Base-by-base conservation (phyloP, 2,888 invertebrate species). In the Athalia rosae region DNA sequence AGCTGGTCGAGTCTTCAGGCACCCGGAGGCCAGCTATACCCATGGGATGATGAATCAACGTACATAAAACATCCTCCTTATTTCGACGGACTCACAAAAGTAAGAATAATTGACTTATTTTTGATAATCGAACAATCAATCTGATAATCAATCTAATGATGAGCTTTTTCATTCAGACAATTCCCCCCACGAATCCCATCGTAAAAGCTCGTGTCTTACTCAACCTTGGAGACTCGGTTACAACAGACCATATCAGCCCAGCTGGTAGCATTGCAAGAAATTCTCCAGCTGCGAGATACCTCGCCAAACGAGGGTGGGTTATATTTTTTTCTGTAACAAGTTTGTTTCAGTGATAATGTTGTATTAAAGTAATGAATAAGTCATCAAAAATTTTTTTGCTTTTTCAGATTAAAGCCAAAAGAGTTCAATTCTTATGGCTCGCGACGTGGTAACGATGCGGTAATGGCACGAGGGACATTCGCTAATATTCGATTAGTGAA, bases 401-500 rank as follows among this genome's bases (percentile, higher is more conserved):
- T 76, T 84, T 87, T 56, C 88, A 95, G 96, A 0, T 88, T 99
- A 11, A 96, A 96, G 0, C 98, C 99, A 0, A 93, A 95, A 79
- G 98, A 99, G 85, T 99, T 99, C 90, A 99, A 99, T 91, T 99
- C 99, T 0, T 99, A 99, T 90, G 99, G 99, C 0, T 96, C 99
- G 0, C 93, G 99, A 5, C 94, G 99, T 82, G 99, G 99, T 58
- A 98, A 99, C 90, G 99, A 99, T 91, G 98, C 96, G 43, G 94
- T 99, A 6, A 99, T 99, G 99, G 95, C 95, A 0, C 94, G 99
- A 64, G 99, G 99, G 43, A 99, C 99, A 0, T 99, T 99, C 91
- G 99, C 99, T 61, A 99, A 99, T 91, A 99, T 99, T 87, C 95
- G 99, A 0, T 90, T 99, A 76, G 94, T 98, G 9, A 99, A 99